phyloP scores from a whole-genome alignment of 2,797 vertebrate species.

The Heliangelus exortis region DNA sequence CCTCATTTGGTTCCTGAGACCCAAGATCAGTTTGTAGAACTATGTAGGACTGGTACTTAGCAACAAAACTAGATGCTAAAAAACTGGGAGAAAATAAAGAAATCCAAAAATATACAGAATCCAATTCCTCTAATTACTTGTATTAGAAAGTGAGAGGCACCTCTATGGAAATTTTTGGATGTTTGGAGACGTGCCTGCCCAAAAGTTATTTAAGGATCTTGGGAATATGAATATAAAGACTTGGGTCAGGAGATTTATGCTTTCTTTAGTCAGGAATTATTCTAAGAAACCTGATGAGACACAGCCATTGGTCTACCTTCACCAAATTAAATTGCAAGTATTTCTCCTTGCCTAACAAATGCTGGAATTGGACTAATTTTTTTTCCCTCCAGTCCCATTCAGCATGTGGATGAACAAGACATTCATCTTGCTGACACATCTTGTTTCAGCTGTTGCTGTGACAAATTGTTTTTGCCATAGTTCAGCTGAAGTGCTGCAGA shows the following conservation, averaged over 20 bases:
- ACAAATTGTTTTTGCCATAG: slow-evolving; percentile 61
- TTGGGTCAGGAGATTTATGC: background rate
- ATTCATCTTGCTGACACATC: slow-evolving; percentile 58
- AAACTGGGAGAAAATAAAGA: background rate
- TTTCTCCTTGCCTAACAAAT: background rate
- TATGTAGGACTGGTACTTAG: background rate
- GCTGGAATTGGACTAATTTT: background rate
- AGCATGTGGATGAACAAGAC: slow-evolving; percentile 2
- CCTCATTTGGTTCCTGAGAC: background rate
- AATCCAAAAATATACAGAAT: background rate
- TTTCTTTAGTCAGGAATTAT: background rate
- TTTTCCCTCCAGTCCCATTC: background rate
- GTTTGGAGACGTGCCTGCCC: background rate
- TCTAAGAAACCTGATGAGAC: background rate
- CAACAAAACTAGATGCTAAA: background rate
- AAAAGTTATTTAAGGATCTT: background rate
- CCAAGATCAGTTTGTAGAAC: background rate
- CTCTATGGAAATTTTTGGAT: rapidly evolving
- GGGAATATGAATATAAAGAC: background rate
- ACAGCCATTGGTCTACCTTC: background rate
- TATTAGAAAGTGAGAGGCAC: background rate
- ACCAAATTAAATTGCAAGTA: background rate
- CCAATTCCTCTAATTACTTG: background rate
- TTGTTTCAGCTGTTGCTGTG: slow-evolving; percentile 71
- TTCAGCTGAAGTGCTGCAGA: slow-evolving; percentile 22